These are phyloP conservation scores for Plebejus melissa DNA, from an alignment of 2,888 invertebrate genomes.

Conservation along the genomic window DNA sequence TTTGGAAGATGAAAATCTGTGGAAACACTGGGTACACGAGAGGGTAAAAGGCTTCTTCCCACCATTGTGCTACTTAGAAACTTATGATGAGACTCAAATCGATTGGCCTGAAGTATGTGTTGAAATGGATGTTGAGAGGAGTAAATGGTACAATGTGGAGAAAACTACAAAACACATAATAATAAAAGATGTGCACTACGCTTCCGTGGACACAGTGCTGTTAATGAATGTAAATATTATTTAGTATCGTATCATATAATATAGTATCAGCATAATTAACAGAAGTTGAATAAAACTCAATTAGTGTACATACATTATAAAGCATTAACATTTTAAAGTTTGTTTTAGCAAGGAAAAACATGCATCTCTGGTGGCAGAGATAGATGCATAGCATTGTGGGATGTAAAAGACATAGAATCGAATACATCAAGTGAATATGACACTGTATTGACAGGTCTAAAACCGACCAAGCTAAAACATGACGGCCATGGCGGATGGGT, in stretches of 20 bases:
- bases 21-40: slow-evolving; percentile 75
- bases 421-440: slow-evolving; percentile 47
- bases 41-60: slow-evolving; percentile 63
- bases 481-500: slow-evolving; percentile 82
- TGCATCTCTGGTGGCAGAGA: slow-evolving; percentile 81
- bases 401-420: slow-evolving; percentile 56
- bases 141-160: slow-evolving; percentile 74
- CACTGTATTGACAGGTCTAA: slow-evolving; percentile 47
- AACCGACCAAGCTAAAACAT: slow-evolving; percentile 54
- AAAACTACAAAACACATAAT: slow-evolving; percentile 68
- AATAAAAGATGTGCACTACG: slow-evolving; percentile 75
- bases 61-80: slow-evolving; percentile 55
- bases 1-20: slow-evolving; percentile 75
- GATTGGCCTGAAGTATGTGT: slow-evolving; percentile 80
- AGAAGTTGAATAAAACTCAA: neutral
- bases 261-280: neutral
- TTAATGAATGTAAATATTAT: slow-evolving; percentile 73
- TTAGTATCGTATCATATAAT: neutral
- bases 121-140: slow-evolving; percentile 78
- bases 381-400: slow-evolving; percentile 76
- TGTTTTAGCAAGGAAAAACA: slow-evolving; percentile 62
- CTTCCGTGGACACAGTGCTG: slow-evolving; percentile 79
- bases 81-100: slow-evolving; percentile 59
- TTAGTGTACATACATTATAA: neutral
- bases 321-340: slow-evolving; percentile 26